A percentile compares a stretch with the other conserved stretches of the same genome.
These are phyloP conservation scores for Lepus oiostolus DNA, from an alignment of 2,797 vertebrate species.

Conservation along the genomic window DNA sequence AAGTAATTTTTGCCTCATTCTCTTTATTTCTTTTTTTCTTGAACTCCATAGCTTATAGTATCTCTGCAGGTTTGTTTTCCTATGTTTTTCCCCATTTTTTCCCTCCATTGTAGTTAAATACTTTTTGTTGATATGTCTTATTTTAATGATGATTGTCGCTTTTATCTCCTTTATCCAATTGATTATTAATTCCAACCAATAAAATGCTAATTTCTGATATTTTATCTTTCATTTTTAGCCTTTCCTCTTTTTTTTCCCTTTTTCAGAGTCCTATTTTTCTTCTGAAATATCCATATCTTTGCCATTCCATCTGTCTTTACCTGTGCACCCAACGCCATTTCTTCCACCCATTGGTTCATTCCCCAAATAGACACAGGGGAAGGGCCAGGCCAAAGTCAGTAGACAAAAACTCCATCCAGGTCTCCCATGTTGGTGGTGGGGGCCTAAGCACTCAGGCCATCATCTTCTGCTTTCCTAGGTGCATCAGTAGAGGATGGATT, in stretches of 20 bases:
- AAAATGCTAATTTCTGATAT: conserved; percentile 14
- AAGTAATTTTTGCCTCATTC: neutral
- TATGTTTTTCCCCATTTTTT: neutral
- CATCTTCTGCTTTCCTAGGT: no score
- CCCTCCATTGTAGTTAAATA: neutral
- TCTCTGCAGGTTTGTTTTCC: neutral
- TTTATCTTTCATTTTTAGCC: neutral
- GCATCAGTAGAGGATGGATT: no score
- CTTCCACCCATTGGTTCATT: no score
- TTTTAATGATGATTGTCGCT: neutral
- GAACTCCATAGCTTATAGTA: neutral
- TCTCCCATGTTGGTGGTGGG: no score
- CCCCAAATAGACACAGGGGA: no score
- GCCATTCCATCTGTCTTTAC: neutral
- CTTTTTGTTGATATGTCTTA: neutral
- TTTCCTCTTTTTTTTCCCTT: neutral
- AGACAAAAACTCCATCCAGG: no score
- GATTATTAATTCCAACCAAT: conserved; percentile 2
- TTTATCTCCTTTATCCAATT: neutral
- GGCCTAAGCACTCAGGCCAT: no score
- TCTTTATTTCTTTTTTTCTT: neutral
- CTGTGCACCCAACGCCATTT: neutral
- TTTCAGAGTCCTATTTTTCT: conserved; percentile 14
- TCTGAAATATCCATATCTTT: neutral
- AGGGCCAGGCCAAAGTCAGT: no score